Evolutionary conservation across 1,140 invertebrate genomes (phyloP).

Genomic region (Drosophila melanica): DNA sequence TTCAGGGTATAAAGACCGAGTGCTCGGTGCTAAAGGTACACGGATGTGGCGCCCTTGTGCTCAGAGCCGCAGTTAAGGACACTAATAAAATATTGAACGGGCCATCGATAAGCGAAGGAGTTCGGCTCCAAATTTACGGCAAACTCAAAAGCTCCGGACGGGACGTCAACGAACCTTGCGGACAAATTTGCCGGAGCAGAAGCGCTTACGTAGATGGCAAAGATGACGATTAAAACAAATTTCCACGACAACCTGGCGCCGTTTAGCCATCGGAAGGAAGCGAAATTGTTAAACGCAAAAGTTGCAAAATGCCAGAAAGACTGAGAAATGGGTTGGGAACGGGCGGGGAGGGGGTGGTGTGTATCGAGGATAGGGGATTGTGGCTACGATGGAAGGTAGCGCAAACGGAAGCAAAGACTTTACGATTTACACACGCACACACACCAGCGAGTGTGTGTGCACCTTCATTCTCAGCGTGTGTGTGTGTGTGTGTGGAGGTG

Average conservation of each 20-base stretch:
- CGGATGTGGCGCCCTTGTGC: constrained; percentile 43
- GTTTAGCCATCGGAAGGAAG: constrained; percentile 78
- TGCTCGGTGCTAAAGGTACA: constrained; percentile 38
- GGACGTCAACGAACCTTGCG: constrained; percentile 69
- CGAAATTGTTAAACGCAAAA: constrained; percentile 83
- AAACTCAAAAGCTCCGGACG: background rate
- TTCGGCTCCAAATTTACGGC: constrained; percentile 18
- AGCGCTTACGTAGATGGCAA: constrained; percentile 75
- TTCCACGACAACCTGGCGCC: constrained; percentile 81
- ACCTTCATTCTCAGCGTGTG: too few relatives aligned
- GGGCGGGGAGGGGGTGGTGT: background rate
- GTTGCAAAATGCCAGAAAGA: constrained; percentile 73
- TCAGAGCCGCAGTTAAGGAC: constrained; percentile 56
- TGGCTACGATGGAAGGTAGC: background rate
- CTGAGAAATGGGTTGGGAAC: constrained; percentile 20
- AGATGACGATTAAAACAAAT: constrained; percentile 83
- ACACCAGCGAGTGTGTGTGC: constrained; percentile 40
- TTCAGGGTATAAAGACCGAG: background rate
- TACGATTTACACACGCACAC: constrained; percentile 52
- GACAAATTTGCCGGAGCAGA: constrained; percentile 11
- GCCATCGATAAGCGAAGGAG: constrained; percentile 78
- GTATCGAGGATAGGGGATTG: background rate
- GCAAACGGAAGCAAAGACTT: constrained; percentile 64
- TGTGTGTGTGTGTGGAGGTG: too few relatives aligned
- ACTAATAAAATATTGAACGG: constrained; percentile 82